phyloP scores from a whole-genome alignment of 2,888 invertebrate species.

The Caradrina kadenii region DNA sequence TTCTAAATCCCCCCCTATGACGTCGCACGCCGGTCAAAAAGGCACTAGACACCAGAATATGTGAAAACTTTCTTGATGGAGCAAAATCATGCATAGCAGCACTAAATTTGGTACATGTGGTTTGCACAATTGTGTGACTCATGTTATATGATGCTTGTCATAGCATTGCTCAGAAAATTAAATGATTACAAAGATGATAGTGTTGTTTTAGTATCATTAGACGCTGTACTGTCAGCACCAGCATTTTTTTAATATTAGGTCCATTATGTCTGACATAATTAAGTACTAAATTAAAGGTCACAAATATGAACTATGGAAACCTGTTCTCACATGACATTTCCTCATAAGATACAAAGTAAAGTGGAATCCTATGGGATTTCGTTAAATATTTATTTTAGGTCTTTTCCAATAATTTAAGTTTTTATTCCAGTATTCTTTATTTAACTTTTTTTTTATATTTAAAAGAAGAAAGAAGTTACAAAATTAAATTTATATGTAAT shows the following conservation, averaged over 20 bases:
- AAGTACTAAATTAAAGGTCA: background rate
- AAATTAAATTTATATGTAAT: too few species aligned
- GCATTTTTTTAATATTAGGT: background rate
- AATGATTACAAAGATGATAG: background rate
- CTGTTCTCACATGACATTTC: background rate
- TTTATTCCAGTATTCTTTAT: too few species aligned
- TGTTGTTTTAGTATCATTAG: background rate
- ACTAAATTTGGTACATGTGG: background rate
- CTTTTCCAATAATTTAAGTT: background rate
- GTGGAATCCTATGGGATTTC: background rate
- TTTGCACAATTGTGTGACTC: slow-evolving; percentile 2
- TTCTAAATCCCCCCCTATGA: too few species aligned
- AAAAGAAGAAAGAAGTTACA: too few species aligned
- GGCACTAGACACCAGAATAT: too few species aligned
- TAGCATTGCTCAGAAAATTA: background rate
- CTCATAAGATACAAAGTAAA: background rate
- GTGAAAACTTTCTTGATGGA: too few species aligned
- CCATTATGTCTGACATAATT: background rate
- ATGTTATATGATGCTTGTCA: background rate
- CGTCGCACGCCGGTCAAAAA: too few species aligned
- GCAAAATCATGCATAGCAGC: background rate
- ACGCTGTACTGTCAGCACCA: background rate
- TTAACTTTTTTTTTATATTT: too few species aligned
- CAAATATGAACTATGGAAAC: slow-evolving; percentile 5
- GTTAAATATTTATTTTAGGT: background rate